Evolutionary conservation across 2,113 vertebrate genomes (phyloP), one percentile per base, ranked within the genome.

Genomic region (Tetrao urogallus): DNA sequence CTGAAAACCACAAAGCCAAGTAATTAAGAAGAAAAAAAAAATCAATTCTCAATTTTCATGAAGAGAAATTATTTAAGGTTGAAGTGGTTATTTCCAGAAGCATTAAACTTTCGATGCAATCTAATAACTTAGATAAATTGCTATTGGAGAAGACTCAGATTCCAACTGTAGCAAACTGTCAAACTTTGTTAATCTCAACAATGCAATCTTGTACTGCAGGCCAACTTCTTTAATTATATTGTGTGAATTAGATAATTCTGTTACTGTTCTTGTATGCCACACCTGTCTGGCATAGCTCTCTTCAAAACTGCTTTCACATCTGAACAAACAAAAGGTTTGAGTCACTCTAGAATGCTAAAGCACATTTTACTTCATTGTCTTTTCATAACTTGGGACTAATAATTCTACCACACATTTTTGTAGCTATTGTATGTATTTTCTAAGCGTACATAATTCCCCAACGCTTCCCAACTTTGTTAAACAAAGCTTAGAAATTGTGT

Each of bases 11-110:
- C 38, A 93, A 72, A 76, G 21, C 3, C 15, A 66, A 76, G 36
- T 86, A 94, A 83, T 56, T 92, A 92, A 82, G 66, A 92, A 91
- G n/a, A 58, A 64, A 81, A 63, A 40, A 82, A 70, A 61, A 76
- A 88, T 58, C 12, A 69, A 72, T 89, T 10, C 48, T 92, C 66
- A 81, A 15, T 88, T 90, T 90, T 94, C 42, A n/a, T 86, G 42
- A 43, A 79, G 83, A 89, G 6, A 92, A 95, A 56, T 86, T 61
- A 78, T 94, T 90, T 70, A 71, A 72, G 57, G 21, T 80, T 80
- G 42, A 88, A 88, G 34, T 88, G 13, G 25, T 83, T 89, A 52
- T 19, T 76, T 88, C 52, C 60, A 94, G 43, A 32, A 94, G 28
- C 25, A 63, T 78, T 93, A 48, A 95, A 92, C 24, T 90, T 86